Evolutionary conservation across 2,888 invertebrate genomes (phyloP).

Genomic region (Chloromyia formosa): DNA sequence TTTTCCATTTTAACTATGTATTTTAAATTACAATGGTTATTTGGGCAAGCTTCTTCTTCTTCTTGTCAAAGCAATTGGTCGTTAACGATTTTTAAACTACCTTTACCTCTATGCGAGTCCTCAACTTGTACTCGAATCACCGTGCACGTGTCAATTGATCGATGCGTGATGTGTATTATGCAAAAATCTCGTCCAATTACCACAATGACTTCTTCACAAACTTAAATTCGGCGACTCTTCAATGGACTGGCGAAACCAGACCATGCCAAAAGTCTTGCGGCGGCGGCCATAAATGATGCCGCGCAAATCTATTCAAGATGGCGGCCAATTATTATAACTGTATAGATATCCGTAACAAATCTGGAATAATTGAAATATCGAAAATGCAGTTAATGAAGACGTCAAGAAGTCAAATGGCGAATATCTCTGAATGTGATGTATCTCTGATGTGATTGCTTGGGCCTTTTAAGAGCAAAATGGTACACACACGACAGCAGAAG

Average conservation of each 20-base stretch:
- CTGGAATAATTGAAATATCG: constrained; percentile 46
- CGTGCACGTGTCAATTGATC: too few relatives aligned
- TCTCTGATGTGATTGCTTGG: constrained; percentile 18
- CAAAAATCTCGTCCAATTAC: constrained; percentile 31
- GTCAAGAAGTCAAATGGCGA: constrained; percentile 41
- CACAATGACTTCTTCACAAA: not conserved
- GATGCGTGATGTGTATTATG: not conserved
- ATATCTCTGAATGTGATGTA: not conserved
- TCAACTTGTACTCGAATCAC: too few relatives aligned
- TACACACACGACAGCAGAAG: not conserved
- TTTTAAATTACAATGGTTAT: too few relatives aligned
- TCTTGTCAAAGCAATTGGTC: too few relatives aligned
- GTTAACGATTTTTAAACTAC: too few relatives aligned
- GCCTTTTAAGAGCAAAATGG: not conserved
- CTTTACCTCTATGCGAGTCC: too few relatives aligned
- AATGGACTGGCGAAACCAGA: too few relatives aligned
- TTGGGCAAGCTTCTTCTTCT: too few relatives aligned
- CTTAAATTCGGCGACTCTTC: too few relatives aligned
- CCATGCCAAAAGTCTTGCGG: too few relatives aligned
- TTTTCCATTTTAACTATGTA: too few relatives aligned
- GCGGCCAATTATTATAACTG: constrained; percentile 39
- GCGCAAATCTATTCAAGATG: constrained; percentile 30
- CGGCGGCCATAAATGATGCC: too few relatives aligned
- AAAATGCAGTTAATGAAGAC: constrained; percentile 48
- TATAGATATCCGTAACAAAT: constrained; percentile 41